A percentile compares a stretch with the other conserved stretches of the same genome.
phyloP scores from a whole-genome alignment of 2,113 vertebrate genomes.

The Sylvietta virens region DNA sequence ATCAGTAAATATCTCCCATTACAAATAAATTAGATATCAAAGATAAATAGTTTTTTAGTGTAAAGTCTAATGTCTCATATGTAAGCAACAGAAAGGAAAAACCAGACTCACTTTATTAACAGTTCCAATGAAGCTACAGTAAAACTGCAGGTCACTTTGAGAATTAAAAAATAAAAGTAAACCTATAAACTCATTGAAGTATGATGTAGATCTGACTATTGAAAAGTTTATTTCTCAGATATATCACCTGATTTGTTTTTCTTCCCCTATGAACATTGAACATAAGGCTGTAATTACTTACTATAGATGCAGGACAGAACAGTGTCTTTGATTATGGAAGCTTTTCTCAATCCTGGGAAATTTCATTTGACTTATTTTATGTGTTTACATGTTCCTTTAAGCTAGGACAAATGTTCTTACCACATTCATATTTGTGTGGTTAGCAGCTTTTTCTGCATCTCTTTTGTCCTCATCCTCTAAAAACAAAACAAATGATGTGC shows the following conservation, averaged over 20 bases:
- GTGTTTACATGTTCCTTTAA: not conserved
- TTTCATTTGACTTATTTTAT: conserved; percentile 2
- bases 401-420: conserved; percentile 3
- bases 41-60: not conserved
- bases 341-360: not conserved
- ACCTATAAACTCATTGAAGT: not conserved
- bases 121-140: not conserved
- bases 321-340: not conserved
- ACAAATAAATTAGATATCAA: not conserved
- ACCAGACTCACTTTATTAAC: not conserved
- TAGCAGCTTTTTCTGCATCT: conserved; percentile 10
- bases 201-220: not conserved
- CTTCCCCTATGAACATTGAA: not conserved
- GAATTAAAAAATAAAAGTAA: not conserved
- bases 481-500: conserved; percentile 47
- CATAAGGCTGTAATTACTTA: not conserved
- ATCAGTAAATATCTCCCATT: not conserved
- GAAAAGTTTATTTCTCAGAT: not conserved
- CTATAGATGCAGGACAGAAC: not conserved
- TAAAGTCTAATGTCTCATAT: not conserved
- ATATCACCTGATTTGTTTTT: not conserved
- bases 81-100: not conserved
- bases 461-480: not conserved
- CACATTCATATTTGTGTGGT: not conserved
- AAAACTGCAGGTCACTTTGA: not conserved